phyloP scores from a whole-genome alignment of 1,140 invertebrate species.

The Helicoverpa zea region DNA sequence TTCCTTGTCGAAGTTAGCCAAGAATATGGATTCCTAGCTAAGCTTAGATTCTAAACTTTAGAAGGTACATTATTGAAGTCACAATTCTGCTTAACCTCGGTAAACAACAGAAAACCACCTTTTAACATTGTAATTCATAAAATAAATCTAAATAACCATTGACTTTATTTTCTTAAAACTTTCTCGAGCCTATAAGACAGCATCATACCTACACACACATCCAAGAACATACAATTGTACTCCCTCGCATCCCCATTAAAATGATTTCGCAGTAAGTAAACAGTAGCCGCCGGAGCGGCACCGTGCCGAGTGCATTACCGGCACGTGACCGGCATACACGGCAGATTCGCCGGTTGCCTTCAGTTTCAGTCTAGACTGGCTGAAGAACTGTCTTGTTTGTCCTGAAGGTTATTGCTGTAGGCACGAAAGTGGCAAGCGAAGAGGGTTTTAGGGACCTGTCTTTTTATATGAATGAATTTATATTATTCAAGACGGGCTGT shows the following conservation, averaged over 20 bases:
- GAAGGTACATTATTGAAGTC: too few relatives aligned
- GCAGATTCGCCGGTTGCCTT: not conserved
- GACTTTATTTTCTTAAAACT: too few relatives aligned
- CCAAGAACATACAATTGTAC: too few relatives aligned
- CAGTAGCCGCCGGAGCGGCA: not conserved
- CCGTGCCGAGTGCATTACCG: slow-evolving; percentile 22
- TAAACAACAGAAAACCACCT: too few relatives aligned
- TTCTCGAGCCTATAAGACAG: too few relatives aligned
- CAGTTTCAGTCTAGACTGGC: slow-evolving; percentile 3
- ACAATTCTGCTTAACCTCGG: too few relatives aligned
- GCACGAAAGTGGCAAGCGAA: not conserved
- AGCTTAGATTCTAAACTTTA: too few relatives aligned
- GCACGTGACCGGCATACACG: slow-evolving; percentile 26
- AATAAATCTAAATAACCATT: too few relatives aligned
- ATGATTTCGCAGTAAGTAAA: not conserved
- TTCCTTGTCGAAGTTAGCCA: too few relatives aligned
- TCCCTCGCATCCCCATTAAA: not conserved
- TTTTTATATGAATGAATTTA: not conserved
- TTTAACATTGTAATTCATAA: too few relatives aligned
- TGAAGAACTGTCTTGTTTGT: not conserved
- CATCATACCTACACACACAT: not conserved
- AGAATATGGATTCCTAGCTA: too few relatives aligned
- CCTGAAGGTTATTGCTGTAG: not conserved
- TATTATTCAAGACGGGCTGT: not conserved
- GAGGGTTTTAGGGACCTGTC: not conserved